Base-by-base conservation (phyloP, 2,888 invertebrate species). In the Esperia sulphurella region DNA sequence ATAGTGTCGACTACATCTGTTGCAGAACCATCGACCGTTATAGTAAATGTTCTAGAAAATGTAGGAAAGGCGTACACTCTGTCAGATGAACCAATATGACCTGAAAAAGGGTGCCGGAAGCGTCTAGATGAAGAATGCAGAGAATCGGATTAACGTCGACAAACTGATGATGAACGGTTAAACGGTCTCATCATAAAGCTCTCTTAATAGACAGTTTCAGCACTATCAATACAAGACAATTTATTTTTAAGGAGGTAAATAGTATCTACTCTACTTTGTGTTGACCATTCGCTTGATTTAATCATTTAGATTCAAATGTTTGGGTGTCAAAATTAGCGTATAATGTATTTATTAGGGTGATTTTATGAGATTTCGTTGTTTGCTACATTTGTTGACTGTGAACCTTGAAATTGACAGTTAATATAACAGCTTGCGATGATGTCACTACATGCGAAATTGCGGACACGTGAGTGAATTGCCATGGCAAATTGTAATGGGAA, bases 311-410 rank as follows among this genome's bases (percentile, higher is more conserved):
- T 37, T 37, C 5, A 37, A 4, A 5, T 30, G 10, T 33, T 13
- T 35, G 43, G 56, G 44, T 53, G 57, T 56, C 59, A 63, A 59
- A 75, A 71, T 69, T 71, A 70, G 53, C 57, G 59, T 67, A 47
- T 58, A 51, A 56, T 54, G 9, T 35, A 35, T 35, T 31, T 35
- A n/a, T 35, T n/a, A n/a, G 35, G 35, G 35, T n/a, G 35, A n/a
- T 6, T 10, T n/a, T n/a, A 35, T 35, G 35, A 35, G 35, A 35
- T 35, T n/a, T 35, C n/a, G 35, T n/a, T 35, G 6, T 35, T 35
- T 35, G n/a, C 35, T 35, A n/a, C n/a, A n/a, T n/a, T 35, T 35
- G 35, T 35, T n/a, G 31, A 4, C 31, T 21, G 31, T 31, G 10
- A n/a, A 35, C 35, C 8, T 35, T 35, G 35, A 35, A n/a, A 35